Conservation (phyloP, 2,797 vertebrate genomes). For the Gymnothorax reevesii region DNA sequence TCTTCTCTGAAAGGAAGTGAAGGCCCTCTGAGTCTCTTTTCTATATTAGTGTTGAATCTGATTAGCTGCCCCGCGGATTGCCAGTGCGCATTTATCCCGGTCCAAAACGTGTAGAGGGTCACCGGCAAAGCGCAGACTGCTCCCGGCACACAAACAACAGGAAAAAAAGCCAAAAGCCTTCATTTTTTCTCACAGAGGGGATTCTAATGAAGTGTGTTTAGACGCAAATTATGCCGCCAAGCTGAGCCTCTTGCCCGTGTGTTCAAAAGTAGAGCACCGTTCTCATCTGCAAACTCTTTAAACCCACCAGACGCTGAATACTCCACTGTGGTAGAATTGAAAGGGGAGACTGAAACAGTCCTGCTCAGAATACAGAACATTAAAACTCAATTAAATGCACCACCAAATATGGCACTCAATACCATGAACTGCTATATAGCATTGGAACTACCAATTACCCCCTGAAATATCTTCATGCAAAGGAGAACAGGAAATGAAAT, state of each 20-base stretch:
- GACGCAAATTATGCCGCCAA: conserved; percentile 48
- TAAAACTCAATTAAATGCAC: background rate
- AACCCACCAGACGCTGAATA: conserved; percentile 11
- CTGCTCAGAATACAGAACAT: background rate
- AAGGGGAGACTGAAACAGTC: background rate
- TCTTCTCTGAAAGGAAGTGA: conserved; percentile 47
- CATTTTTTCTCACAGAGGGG: background rate
- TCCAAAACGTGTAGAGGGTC: conserved; percentile 43
- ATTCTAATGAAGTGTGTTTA: conserved; percentile 45
- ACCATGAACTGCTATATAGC: background rate
- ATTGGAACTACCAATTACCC: background rate
- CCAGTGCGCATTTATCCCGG: conserved; percentile 51
- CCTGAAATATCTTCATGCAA: background rate
- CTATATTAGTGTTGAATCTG: conserved; percentile 50
- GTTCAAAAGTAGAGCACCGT: conserved; percentile 32
- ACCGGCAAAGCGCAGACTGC: conserved; percentile 25
- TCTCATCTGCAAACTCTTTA: conserved; percentile 34
- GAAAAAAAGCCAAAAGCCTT: conserved; percentile 33
- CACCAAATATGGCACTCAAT: background rate
- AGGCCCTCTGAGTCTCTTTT: conserved; percentile 36
- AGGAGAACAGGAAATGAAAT: background rate
- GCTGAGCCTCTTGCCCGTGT: conserved; percentile 35
- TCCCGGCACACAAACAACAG: conserved; percentile 50
- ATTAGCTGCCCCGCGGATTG: conserved; percentile 53
- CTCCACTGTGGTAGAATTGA: background rate